Evolutionary conservation across 2,888 invertebrate genomes (phyloP), one percentile per base, ranked within the genome.

Genomic region (Leptopilina myrica): DNA sequence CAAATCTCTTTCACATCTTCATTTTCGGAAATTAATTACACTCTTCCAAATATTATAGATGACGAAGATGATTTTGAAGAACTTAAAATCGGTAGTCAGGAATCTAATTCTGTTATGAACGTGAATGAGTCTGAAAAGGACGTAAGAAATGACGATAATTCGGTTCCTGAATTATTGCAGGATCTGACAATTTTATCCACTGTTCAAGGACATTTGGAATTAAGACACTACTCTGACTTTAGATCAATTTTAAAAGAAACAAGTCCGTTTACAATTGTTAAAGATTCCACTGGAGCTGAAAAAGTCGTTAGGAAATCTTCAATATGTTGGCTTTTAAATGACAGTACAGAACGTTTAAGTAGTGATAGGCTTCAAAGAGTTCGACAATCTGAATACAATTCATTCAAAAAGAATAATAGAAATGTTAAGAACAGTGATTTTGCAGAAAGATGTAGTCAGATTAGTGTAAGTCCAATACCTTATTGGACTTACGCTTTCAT

Each of bases 301-400:
- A 77, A 67, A 9, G 65, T 79, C n/a, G 76, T 77, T 0, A 40
- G 79, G 33, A 81, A 81, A 64, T 79, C 79, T 20, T 73, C 78
- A 9, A 64, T 76, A 26, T 75, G 73, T 64, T 78, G 80, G 76
- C 40, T 73, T 49, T 43, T 78, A 26, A 78, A 76, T 49, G 59
- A 78, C 49, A 40, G 14, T 5, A 26, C n/a, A 5, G n/a, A 14
- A 12, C 64, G 49, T 26, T 11, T 81, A 20, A 81, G 79, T 20
- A 77, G 77, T 69, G 77, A 81, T 43, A 66, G 66, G 4, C 46
- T 66, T 8, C 43, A 43, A 8, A 46, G 66, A 15, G 67, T 79
- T n/a, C 64, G 77, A 7, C 12, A 43, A 9, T 64, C 69, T 65
- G 33, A 65, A n/a, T 79, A 75, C 76, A 15, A 8, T 26, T 64